A percentile compares a stretch with the other conserved stretches of the same genome.
phyloP scores from a whole-genome alignment of 2,888 invertebrate species.

The Diabrotica balteata region DNA sequence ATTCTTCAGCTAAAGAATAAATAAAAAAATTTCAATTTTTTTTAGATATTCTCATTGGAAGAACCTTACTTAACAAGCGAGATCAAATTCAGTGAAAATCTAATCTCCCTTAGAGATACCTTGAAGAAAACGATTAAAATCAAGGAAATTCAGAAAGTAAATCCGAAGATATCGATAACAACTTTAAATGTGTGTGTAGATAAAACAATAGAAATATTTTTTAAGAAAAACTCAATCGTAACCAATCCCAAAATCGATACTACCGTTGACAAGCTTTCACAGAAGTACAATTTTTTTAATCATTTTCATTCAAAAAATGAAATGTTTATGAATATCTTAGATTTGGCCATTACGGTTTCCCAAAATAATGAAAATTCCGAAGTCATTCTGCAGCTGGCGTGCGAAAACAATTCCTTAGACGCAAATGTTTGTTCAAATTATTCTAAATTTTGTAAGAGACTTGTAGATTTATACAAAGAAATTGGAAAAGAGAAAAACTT shows the following conservation, averaged over 20 bases:
- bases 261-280: constrained; percentile 36
- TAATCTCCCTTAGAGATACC: constrained; percentile 59
- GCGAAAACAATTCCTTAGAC: constrained; percentile 41
- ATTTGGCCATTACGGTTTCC: constrained; percentile 51
- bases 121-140: constrained; percentile 53
- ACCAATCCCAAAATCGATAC: constrained; percentile 47
- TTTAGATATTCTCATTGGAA: constrained; percentile 74
- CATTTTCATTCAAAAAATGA: constrained; percentile 55
- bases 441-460: constrained; percentile 48
- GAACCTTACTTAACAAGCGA: constrained; percentile 71
- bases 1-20: not conserved
- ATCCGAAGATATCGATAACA: constrained; percentile 51
- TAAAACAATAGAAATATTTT: constrained; percentile 68
- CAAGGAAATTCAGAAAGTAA: constrained; percentile 54
- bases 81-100: constrained; percentile 73
- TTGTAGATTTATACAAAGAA: constrained; percentile 46
- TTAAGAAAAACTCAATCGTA: constrained; percentile 52
- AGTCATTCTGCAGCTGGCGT: constrained; percentile 47
- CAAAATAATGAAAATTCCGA: constrained; percentile 49
- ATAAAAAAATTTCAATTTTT: constrained; percentile 33
- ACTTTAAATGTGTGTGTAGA: constrained; percentile 69
- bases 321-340: constrained; percentile 57
- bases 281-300: constrained; percentile 42
- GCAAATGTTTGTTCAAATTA: constrained; percentile 42
- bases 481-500: constrained; percentile 41